These are phyloP conservation scores for Eptesicus fuscus DNA, from an alignment of 2,113 vertebrate genomes.

Conservation along the genomic window DNA sequence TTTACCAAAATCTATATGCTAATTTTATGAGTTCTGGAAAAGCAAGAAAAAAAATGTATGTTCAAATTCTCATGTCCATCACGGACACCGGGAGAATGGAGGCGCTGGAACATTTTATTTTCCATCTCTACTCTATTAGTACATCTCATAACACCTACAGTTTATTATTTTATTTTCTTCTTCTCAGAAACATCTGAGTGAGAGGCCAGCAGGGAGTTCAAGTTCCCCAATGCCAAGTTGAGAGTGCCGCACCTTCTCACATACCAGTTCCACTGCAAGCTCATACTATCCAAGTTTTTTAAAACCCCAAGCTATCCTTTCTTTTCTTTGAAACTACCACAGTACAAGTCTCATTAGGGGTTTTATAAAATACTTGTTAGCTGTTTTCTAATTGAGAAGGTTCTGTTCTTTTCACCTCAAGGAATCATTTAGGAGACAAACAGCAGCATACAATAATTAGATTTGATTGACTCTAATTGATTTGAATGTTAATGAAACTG, in stretches of 20 bases:
- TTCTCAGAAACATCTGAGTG: neutral
- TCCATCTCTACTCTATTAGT: neutral
- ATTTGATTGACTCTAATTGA: constrained; percentile 38
- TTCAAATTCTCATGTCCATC: neutral
- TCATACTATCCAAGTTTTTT: neutral
- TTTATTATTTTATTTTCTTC: neutral
- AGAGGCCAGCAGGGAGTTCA: neutral
- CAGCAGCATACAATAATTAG: neutral
- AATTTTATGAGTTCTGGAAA: neutral
- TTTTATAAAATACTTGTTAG: constrained; percentile 17
- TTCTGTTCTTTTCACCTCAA: constrained; percentile 43
- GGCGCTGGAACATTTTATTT: neutral
- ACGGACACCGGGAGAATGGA: neutral
- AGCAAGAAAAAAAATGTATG: neutral
- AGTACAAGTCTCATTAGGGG: neutral
- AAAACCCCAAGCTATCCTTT: neutral
- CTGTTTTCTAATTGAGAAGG: constrained; percentile 32
- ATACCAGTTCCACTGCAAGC: neutral
- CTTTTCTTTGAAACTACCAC: neutral
- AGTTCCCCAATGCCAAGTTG: neutral
- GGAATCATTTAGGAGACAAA: constrained; percentile 29
- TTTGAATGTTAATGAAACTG: constrained; percentile 6
- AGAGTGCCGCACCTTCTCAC: neutral
- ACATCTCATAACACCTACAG: neutral
- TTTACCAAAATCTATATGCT: neutral